Percentiles rank a stretch among this genome's conserved stretches.
Evolutionary conservation across 64 coral and sea anemone species (phyloP).

Genomic region (Porites australiensis): DNA sequence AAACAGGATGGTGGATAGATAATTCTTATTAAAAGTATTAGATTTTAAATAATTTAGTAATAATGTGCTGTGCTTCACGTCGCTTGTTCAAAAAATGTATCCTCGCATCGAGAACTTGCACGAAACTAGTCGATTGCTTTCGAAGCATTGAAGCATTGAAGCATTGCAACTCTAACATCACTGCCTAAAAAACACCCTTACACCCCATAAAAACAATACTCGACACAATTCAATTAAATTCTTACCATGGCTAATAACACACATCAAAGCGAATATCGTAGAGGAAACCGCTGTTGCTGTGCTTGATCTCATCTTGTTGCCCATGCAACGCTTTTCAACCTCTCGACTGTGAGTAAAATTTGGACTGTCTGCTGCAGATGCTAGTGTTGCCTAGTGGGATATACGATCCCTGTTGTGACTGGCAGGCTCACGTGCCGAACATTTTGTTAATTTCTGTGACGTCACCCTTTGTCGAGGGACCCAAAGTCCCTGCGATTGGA

Average conservation of each 20-base stretch:
- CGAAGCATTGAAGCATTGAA: too few species aligned
- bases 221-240: not conserved
- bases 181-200: not conserved
- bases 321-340: not conserved
- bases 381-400: not conserved
- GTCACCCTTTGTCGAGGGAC: not conserved
- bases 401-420: not conserved
- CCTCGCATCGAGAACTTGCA: too few species aligned
- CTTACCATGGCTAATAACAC: slow-evolving; percentile 33
- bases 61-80: too few species aligned
- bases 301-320: slow-evolving; percentile 1
- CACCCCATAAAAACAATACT: not conserved
- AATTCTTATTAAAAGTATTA: too few species aligned
- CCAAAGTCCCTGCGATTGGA: not conserved
- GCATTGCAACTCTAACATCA: not conserved
- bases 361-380: not conserved
- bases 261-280: not conserved
- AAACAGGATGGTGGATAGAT: too few species aligned
- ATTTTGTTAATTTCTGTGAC: too few species aligned
- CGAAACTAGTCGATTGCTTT: too few species aligned
- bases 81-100: too few species aligned
- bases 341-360: not conserved
- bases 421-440: too few species aligned
- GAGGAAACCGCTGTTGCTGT: not conserved
- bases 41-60: too few species aligned